Evolutionary conservation across 2,113 vertebrate species (phyloP).

Genomic region (Reinhardtius hippoglossoides): DNA sequence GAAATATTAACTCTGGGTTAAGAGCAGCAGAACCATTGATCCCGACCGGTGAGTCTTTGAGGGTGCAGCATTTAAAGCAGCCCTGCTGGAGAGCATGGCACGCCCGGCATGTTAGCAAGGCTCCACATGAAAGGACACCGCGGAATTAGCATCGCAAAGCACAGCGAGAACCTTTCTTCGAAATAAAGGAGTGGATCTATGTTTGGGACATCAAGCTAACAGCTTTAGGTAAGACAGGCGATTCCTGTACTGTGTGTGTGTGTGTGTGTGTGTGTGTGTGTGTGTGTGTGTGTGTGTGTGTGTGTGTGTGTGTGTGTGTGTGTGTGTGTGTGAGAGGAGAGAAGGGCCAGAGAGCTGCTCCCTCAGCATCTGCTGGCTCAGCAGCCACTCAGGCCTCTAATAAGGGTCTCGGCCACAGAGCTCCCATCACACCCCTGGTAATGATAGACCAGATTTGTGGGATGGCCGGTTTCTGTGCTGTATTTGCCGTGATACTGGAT

Average conservation of each 20-base stretch:
- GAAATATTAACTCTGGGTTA: constrained; percentile 76
- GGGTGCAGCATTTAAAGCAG: constrained; percentile 58
- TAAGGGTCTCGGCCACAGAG: constrained; percentile 26
- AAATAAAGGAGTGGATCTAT: constrained; percentile 43
- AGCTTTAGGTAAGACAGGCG: constrained; percentile 42
- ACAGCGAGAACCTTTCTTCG: constrained; percentile 16
- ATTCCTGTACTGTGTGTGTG: constrained; percentile 9
- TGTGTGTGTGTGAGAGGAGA: constrained; percentile 16
- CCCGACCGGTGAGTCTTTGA: constrained; percentile 49
- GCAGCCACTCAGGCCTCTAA: constrained; percentile 51
- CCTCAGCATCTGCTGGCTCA: constrained; percentile 50
- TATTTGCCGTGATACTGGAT: constrained; percentile 11
- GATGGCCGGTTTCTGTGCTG: constrained; percentile 21
- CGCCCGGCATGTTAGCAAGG: constrained; percentile 44
- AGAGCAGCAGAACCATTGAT: constrained; percentile 59
- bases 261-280: constrained; percentile 23
- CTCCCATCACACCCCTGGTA: constrained; percentile 11
- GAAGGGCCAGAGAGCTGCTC: constrained; percentile 10
- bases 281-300: constrained; percentile 22
- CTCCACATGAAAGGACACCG: constrained; percentile 45
- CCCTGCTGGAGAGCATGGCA: constrained; percentile 38
- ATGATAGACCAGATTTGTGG: constrained; percentile 9
- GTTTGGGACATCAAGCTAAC: constrained; percentile 49
- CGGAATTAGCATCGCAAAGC: constrained; percentile 65
- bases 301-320: constrained; percentile 22